Percentiles rank a stretch among this genome's conserved stretches.
Evolutionary conservation across 2,113 vertebrate species (phyloP).

Genomic region (Genyomyrus donnyi): DNA sequence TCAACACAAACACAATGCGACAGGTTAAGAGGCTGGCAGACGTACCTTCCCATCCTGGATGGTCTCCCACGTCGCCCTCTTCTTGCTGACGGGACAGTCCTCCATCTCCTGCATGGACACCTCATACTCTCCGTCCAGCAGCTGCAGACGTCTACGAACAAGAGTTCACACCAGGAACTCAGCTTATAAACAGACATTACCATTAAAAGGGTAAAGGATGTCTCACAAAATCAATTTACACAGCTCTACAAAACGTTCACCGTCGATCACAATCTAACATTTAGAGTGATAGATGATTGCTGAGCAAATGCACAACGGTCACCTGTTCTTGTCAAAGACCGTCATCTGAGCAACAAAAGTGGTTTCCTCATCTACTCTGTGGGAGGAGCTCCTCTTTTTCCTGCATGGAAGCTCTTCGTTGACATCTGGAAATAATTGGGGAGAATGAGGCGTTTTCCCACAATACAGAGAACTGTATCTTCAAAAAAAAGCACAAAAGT

Average conservation of each 20-base stretch:
- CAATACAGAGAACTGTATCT: not conserved
- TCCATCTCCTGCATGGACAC: slow-evolving; percentile 99
- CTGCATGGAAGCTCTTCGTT: slow-evolving; percentile 79
- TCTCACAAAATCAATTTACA: not conserved
- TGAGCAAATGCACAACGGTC: slow-evolving; percentile 7
- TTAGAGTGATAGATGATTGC: not conserved
- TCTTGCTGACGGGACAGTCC: slow-evolving; percentile 95
- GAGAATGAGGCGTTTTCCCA: not conserved
- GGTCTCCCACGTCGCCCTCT: slow-evolving; percentile 97
- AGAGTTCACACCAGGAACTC: not conserved
- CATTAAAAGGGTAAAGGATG: not conserved
- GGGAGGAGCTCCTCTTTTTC: slow-evolving; percentile 80
- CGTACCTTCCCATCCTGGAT: slow-evolving; percentile 93
- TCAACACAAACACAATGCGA: not conserved
- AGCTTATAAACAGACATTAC: not conserved
- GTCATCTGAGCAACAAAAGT: slow-evolving; percentile 96
- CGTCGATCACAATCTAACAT: not conserved
- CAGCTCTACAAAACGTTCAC: not conserved
- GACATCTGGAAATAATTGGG: slow-evolving; percentile 67
- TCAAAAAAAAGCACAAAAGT: not conserved
- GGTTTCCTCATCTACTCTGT: slow-evolving; percentile 83
- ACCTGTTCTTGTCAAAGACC: slow-evolving; percentile 98
- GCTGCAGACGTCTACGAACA: slow-evolving; percentile 75
- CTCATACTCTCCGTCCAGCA: slow-evolving; percentile 96
- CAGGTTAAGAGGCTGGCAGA: not conserved